A percentile compares a stretch with the other conserved stretches of the same genome.
Conservation (phyloP, 37 sponge, comb jelly and placozoan species). For the Petrosia ficiformis region DNA sequence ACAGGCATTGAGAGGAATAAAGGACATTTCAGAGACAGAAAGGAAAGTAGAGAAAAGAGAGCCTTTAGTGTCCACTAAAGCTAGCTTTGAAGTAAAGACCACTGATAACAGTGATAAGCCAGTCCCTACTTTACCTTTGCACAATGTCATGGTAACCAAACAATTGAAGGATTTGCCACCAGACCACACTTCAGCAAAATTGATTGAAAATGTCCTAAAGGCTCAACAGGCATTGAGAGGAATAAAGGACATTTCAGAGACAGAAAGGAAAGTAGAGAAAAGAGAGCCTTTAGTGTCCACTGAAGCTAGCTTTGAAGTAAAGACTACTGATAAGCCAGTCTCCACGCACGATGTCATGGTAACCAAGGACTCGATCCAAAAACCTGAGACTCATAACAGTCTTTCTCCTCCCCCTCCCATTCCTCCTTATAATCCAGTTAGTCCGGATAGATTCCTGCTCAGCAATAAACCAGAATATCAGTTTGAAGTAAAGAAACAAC, state of each 20-base stretch:
- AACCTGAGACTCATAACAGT: background rate
- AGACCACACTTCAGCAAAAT: background rate
- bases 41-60: background rate
- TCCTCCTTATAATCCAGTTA: constrained; percentile 37
- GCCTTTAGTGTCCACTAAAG: background rate
- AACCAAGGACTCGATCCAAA: background rate
- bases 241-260: background rate
- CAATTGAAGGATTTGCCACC: background rate
- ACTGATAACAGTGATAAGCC: background rate
- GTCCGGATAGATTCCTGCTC: constrained; percentile 25
- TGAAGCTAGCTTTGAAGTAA: background rate
- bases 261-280: background rate
- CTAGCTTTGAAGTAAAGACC: background rate
- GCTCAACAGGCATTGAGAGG: background rate
- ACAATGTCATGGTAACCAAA: background rate
- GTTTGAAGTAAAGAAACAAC: constrained; percentile 6
- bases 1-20: background rate
- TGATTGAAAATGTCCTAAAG: background rate
- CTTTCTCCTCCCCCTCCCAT: constrained; percentile 14
- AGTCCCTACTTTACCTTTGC: background rate
- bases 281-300: background rate
- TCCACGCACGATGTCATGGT: background rate
- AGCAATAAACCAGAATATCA: constrained; percentile 34
- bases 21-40: background rate
- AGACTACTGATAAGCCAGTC: background rate